Conservation (phyloP, 2,888 invertebrate species). For the Chaitophorus viminalis region DNA sequence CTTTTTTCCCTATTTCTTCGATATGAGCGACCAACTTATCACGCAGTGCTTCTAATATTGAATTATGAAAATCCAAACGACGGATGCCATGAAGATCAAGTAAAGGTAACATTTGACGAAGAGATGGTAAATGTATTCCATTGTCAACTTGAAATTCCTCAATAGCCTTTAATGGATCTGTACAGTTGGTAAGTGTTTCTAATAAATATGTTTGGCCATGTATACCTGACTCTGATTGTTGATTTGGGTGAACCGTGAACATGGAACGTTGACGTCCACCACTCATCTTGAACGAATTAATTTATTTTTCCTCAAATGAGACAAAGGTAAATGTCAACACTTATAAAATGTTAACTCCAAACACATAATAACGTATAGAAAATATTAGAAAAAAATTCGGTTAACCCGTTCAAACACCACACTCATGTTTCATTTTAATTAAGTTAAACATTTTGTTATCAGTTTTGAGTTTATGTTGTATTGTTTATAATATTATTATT, state of each 20-base stretch:
- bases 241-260: constrained; percentile 48
- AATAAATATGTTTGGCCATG: constrained; percentile 87
- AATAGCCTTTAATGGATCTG: constrained; percentile 96
- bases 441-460: not conserved
- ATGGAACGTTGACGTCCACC: constrained; percentile 55
- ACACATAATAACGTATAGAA: no score
- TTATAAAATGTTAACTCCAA: no score
- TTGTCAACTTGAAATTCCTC: constrained; percentile 96
- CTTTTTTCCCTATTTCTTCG: constrained; percentile 82
- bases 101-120: constrained; percentile 93
- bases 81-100: constrained; percentile 94
- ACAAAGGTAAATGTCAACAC: constrained; percentile 6
- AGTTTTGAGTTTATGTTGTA: not conserved
- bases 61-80: constrained; percentile 92
- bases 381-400: no score
- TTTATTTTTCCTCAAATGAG: not conserved
- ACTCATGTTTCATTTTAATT: not conserved
- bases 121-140: constrained; percentile 89
- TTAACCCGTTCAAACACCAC: no score
- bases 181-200: constrained; percentile 93
- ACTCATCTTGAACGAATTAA: constrained; percentile 45
- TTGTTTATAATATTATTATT: not conserved
- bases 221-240: constrained; percentile 71
- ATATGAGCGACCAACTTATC: constrained; percentile 82
- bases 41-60: constrained; percentile 85